Conservation (phyloP, 1,140 invertebrate species). For the Daktulosphaira vitifoliae region DNA sequence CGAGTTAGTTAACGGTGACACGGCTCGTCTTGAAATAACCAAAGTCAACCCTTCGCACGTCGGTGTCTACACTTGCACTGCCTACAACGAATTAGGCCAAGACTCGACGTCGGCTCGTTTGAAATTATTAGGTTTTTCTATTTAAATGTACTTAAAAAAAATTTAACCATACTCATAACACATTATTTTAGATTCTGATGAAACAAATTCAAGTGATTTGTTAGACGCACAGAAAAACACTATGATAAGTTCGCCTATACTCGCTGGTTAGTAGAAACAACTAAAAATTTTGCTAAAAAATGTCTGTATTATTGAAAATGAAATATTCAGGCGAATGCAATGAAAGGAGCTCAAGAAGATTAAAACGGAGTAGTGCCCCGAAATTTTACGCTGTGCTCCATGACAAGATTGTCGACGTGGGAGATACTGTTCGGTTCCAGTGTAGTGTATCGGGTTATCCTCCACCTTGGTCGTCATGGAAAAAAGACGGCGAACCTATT, state of each 20-base stretch:
- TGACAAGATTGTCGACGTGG: conserved; percentile 71
- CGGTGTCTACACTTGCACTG: conserved; percentile 79
- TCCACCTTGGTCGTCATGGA: conserved; percentile 67
- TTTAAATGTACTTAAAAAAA: neutral
- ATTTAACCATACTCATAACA: no score
- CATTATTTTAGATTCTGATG: neutral
- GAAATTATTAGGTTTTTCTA: conserved; percentile 60
- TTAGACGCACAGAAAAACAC: conserved; percentile 39
- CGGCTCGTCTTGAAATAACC: conserved; percentile 59
- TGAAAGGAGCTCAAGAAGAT: neutral
- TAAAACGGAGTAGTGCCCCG: conserved; percentile 46
- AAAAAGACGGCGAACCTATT: conserved; percentile 61
- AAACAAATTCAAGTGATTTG: neutral
- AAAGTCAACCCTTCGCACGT: conserved; percentile 77
- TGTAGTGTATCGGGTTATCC: conserved; percentile 69
- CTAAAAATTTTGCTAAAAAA: no score
- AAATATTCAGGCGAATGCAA: conserved; percentile 10
- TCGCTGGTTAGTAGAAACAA: neutral
- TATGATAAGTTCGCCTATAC: neutral
- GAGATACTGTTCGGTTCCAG: conserved; percentile 69
- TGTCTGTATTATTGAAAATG: no score
- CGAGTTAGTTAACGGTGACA: conserved; percentile 54
- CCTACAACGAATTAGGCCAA: conserved; percentile 69
- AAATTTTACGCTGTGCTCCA: conserved; percentile 83
- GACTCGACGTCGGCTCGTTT: conserved; percentile 68